Conservation (phyloP, 2,888 invertebrate species). For the Protophormia terraenovae region DNA sequence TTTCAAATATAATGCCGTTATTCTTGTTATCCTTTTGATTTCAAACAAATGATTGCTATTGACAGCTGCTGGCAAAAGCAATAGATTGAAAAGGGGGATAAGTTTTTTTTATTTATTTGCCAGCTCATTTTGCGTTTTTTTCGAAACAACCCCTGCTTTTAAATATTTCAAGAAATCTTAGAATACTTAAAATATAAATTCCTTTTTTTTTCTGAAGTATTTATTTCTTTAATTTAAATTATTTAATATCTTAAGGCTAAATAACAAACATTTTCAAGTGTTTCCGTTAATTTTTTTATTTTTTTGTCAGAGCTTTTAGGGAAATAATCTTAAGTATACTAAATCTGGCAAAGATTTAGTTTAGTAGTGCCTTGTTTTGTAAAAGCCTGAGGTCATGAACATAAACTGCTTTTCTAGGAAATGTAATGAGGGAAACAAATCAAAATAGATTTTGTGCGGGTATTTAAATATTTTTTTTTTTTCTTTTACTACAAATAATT, state of each 20-base stretch:
- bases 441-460: background rate
- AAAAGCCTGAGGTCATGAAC: background rate
- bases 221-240: slow-evolving; percentile 66
- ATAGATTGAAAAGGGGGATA: slow-evolving; percentile 7
- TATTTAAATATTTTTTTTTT: background rate
- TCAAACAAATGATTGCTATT: slow-evolving; percentile 69
- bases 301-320: too few species aligned
- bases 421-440: background rate
- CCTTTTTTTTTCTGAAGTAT: slow-evolving; percentile 54
- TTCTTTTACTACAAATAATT: background rate
- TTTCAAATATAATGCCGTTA: slow-evolving; percentile 46
- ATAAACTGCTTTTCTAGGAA: too few species aligned
- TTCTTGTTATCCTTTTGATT: slow-evolving; percentile 69
- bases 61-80: slow-evolving; percentile 70
- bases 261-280: slow-evolving; percentile 62
- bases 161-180: background rate
- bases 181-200: background rate
- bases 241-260: slow-evolving; percentile 69
- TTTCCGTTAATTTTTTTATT: slow-evolving; percentile 66
- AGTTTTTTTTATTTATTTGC: background rate
- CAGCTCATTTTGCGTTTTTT: slow-evolving; percentile 39
- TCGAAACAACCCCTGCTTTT: background rate
- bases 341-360: slow-evolving; percentile 3
- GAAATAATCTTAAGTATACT: background rate
- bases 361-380: background rate